Evolutionary conservation across 2,888 invertebrate species (phyloP), one percentile per base, ranked within the genome.

Genomic region (Lagria hirta): DNA sequence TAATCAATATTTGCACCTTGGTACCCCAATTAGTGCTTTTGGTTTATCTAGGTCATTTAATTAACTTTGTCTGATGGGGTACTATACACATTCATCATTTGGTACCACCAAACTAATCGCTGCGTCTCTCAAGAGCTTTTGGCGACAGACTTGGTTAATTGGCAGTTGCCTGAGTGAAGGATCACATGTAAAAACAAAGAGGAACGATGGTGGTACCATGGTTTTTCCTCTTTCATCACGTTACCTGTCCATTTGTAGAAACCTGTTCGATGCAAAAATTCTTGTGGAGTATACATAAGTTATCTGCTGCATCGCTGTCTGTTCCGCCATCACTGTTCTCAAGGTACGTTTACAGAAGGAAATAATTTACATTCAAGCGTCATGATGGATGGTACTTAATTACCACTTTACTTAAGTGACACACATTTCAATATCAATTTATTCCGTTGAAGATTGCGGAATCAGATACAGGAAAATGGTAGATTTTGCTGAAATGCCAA

Each of bases 301-400:
- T 42, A 42, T 42, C 33, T 17, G 37, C 40, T 21, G 28, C 21
- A 36, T 38, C 40, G 40, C 23, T 23, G 10, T 10, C 11, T 12
- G 29, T 29, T 35, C 43, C 43, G 43, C 43, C 43, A 43, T 43
- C 32, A 37, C 43, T 32, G 43, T 43, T 43, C 36, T 20, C 35
- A 28, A 28, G 34, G 32, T 22, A 17, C 16, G 27, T 14, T 21
- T 20, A 29, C 20, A 34, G 35, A 26, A 43, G 35, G 43, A 43
- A 43, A 43, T 35, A 34, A 29, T 38, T 38, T 35, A 35, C 16
- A 26, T 35, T 15, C 24, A 35, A 22, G 30, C 29, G 29, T 10
- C 36, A 37, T 36, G 54, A 58, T 53, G 45, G 55, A 58, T 58
- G 47, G 48, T 15, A 38, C 48, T 48, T 58, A 56, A 58, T 58